A percentile compares a stretch with the other conserved stretches of the same genome.
Conservation (phyloP, 1,140 invertebrate species). For the Trichoplusia ni region DNA sequence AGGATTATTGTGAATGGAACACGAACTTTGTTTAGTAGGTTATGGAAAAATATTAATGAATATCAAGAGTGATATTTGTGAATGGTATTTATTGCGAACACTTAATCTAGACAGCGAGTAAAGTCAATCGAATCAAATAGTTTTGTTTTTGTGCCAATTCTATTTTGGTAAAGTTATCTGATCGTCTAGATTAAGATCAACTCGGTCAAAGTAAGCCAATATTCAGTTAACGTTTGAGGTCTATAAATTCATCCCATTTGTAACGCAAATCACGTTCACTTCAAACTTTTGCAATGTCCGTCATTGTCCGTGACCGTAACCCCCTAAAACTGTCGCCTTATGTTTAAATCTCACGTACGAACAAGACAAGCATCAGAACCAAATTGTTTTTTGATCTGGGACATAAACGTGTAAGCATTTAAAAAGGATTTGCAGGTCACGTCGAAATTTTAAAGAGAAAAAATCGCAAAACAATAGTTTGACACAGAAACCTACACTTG, state of each 20-base stretch:
- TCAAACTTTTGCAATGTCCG: slow-evolving; percentile 61
- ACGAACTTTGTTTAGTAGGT: too few relatives aligned
- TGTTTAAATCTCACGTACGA: slow-evolving; percentile 63
- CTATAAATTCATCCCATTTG: slow-evolving; percentile 42
- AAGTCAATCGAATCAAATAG: background rate
- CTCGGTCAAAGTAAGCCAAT: slow-evolving; percentile 36
- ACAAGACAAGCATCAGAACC: slow-evolving; percentile 63
- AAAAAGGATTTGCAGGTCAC: slow-evolving; percentile 38
- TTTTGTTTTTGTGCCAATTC: slow-evolving; percentile 12
- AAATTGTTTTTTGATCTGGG: slow-evolving; percentile 69
- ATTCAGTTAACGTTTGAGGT: slow-evolving; percentile 36
- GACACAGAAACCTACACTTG: slow-evolving; percentile 49
- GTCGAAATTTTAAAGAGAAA: slow-evolving; percentile 51
- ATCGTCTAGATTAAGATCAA: slow-evolving; percentile 24
- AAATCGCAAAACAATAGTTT: slow-evolving; percentile 56
- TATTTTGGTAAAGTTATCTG: slow-evolving; percentile 19
- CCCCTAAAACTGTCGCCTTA: slow-evolving; percentile 47
- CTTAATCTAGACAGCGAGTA: background rate
- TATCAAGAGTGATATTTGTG: background rate
- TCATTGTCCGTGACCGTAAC: slow-evolving; percentile 62
- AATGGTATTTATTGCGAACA: background rate
- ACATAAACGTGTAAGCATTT: slow-evolving; percentile 65
- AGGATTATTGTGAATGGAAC: too few relatives aligned
- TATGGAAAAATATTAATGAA: too few relatives aligned
- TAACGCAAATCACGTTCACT: slow-evolving; percentile 47